Percentiles rank a stretch among this genome's conserved stretches.
phyloP scores from a whole-genome alignment of 2,113 vertebrate genomes.

The Ciconia boyciana region DNA sequence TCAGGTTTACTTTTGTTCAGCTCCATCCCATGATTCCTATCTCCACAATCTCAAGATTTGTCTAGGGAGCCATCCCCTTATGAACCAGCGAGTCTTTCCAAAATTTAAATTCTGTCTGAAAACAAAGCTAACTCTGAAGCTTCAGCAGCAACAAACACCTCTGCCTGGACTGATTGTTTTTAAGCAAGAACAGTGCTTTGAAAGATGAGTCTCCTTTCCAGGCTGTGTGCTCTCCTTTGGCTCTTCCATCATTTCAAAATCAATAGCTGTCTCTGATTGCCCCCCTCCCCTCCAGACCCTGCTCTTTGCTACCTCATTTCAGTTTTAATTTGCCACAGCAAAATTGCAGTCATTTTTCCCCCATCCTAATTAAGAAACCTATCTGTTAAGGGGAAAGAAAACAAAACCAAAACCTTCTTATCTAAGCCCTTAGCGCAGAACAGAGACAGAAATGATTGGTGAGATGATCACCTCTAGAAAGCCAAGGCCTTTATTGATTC shows the following conservation, averaged over 20 bases:
- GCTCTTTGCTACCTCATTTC: conserved; percentile 60
- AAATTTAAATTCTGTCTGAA: conserved; percentile 21
- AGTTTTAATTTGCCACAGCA: conserved; percentile 61
- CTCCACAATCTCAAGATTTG: neutral
- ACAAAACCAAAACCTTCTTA: conserved; percentile 35
- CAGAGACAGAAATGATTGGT: conserved; percentile 54
- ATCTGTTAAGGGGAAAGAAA: conserved; percentile 39
- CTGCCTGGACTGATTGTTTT: conserved; percentile 18
- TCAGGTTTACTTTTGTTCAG: neutral
- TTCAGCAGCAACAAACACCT: neutral
- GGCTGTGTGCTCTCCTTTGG: neutral
- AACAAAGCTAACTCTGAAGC: neutral
- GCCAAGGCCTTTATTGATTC: conserved; percentile 28
- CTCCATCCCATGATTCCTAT: neutral
- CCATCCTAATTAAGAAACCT: conserved; percentile 58
- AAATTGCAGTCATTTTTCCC: conserved; percentile 38
- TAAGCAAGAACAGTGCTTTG: conserved; percentile 26
- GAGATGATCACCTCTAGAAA: conserved; percentile 45
- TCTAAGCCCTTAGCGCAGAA: neutral
- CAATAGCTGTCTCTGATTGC: conserved; percentile 41
- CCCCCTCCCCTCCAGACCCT: neutral
- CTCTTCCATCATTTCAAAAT: conserved; percentile 45
- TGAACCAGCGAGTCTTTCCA: neutral
- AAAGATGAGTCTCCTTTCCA: conserved; percentile 39
- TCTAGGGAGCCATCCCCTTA: neutral